These are phyloP conservation scores for Brassicogethes aeneus DNA, from an alignment of 2,888 invertebrate genomes.

Conservation along the genomic window DNA sequence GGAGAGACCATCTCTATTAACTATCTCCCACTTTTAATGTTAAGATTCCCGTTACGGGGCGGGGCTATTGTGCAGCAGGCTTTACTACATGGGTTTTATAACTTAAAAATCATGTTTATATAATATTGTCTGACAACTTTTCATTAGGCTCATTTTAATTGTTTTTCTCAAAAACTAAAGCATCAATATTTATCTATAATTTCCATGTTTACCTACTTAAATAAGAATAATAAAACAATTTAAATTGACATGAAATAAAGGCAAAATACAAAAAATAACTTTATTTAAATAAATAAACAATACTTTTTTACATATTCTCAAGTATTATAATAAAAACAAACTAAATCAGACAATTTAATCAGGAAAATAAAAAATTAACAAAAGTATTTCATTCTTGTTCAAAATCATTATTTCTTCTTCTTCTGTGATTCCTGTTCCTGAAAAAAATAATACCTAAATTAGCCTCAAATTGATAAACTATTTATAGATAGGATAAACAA, in stretches of 20 bases:
- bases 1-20: no score
- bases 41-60: no score
- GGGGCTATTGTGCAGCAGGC: no score
- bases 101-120: no score
- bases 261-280: neutral
- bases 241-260: no score
- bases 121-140: no score
- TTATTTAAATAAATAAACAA: neutral
- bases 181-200: no score
- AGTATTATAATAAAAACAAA: neutral
- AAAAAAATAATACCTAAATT: slow-evolving; percentile 16
- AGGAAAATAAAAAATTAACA: neutral
- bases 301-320: neutral
- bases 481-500: neutral
- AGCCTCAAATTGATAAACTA: neutral
- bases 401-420: slow-evolving; percentile 36
- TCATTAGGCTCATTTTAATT: no score
- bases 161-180: no score
- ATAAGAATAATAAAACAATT: slow-evolving; percentile 1
- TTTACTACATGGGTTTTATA: no score
- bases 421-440: slow-evolving; percentile 38
- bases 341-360: neutral
- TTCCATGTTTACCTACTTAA: no score
- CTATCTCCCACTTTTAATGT: no score
- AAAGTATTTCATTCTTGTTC: slow-evolving; percentile 4